Base-by-base conservation (phyloP, 2,113 vertebrate genomes). In the Corvus cornix region DNA sequence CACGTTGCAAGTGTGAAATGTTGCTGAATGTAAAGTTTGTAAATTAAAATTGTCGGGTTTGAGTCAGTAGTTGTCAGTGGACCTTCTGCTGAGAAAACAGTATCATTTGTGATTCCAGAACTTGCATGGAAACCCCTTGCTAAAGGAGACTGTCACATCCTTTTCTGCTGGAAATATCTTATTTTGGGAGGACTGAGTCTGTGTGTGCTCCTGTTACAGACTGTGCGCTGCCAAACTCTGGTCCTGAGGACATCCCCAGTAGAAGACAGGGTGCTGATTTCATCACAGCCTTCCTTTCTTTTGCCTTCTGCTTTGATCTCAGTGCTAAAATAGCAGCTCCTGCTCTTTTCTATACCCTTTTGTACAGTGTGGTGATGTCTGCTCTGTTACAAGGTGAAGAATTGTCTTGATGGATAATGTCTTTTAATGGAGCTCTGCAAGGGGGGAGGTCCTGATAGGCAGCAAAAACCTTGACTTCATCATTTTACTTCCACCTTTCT, bases 31-130 rank as follows among this genome's bases (percentile, higher is more conserved):
- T 68, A 73, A 87, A 89, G 62, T 53, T 74, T 62, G 19, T 37
- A 82, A 85, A 93, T 96, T 92, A 89, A 95, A 95, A 96, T 20
- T 35, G 91, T 24, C 7, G 31, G 37, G 67, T 96, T 92, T 95
- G 73, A 96, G 46, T 85, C 69, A 16, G 52, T 60, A 51, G 58
- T 53, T 86, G 46, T 70, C 51, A 63, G 72, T 31, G 70, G 89
- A 53, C 13, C 16, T 67, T 74, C 89, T 84, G 60, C 77, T 84
- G 72, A 87, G 86, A 76, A 72, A 85, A 78, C 5, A 6, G 37
- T 53, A 19, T 64, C 2, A 5, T 89, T 78, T 58, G 27, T 80
- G 56, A 56, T 89, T 82, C 24, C n/a, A 55, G 70, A 62, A 59
- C 13, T 56, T 56, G 5, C 11, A 41, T 82, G 39, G 66, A 72